These are phyloP conservation scores for Anas platyrhynchos DNA, from an alignment of 2,113 vertebrate genomes.

Conservation along the genomic window DNA sequence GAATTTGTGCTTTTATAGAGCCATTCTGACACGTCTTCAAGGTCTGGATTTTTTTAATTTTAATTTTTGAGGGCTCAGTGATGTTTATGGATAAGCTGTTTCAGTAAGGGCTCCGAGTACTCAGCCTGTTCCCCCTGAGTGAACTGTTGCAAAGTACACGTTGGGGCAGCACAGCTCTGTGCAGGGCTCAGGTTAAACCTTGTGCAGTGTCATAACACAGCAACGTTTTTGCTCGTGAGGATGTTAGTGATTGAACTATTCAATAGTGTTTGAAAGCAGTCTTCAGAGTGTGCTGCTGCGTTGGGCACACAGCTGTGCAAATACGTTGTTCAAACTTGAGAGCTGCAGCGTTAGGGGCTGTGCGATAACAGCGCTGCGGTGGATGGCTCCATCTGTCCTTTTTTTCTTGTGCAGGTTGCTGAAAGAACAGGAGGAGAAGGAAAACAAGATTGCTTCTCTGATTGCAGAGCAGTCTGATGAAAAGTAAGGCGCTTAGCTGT, in stretches of 20 bases:
- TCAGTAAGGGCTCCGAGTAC: accelerated
- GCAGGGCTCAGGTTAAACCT: not conserved
- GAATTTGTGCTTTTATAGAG: accelerated
- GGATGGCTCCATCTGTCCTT: not conserved
- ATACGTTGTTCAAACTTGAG: accelerated
- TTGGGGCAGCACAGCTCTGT: not conserved
- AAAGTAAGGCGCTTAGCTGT: constrained; percentile 48
- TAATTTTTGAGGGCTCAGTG: accelerated
- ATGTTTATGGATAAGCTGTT: not conserved
- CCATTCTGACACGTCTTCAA: accelerated
- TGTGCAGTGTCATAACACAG: not conserved
- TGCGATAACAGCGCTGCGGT: accelerated
- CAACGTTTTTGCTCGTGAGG: not conserved
- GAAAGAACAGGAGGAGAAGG: constrained; percentile 77
- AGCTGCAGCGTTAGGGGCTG: accelerated
- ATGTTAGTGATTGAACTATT: accelerated
- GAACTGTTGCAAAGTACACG: accelerated
- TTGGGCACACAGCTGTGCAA: not conserved
- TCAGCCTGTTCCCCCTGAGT: accelerated
- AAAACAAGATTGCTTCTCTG: constrained; percentile 73
- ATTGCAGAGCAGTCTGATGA: constrained; percentile 78
- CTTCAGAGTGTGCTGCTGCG: not conserved
- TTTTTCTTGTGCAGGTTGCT: constrained; percentile 35
- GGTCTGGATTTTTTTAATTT: not conserved
- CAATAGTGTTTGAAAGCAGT: no score